Base-by-base conservation (phyloP, 2,888 invertebrate genomes). In the Marronus borbonicus region DNA sequence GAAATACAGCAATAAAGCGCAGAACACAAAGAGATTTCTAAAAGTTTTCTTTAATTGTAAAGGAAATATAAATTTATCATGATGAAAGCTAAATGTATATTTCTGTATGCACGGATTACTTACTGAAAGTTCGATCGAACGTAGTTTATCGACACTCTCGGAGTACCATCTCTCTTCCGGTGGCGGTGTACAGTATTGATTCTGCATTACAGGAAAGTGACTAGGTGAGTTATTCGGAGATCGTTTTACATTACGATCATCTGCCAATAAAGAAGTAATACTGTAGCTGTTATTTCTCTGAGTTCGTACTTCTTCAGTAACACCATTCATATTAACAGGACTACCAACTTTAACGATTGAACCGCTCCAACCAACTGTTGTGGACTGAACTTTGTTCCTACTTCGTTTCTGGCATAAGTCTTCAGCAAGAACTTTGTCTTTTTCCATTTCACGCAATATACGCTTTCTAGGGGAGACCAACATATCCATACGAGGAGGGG, bases 391-490 rank as follows among this genome's bases (percentile, higher is more conserved):
- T 78, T 86, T 87, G 81, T 83, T 86, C 36, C 87, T 84, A 79
- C 87, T 87, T 76, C 87, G 81, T 80, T 88, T 88, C 79, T 85
- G 85, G 80, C 86, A 85, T 20, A 82, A 83, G 64, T 87, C 86
- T 62, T 86, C 86, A 10, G 82, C 80, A 66, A 79, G 81, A 62
- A 83, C 76, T 80, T 84, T 85, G 77, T 88, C 88, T 76, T 86
- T 86, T 80, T 96, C 96, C 86, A 96, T 91, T 87, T 96, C 96
- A 76, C 95, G 92, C 80, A 96, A 89, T 80, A 88, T 96, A 94
- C 96, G 92, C 87, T 96, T 96, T 58, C 96, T 91, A 70, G 96
- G 96, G 79, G 96, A 96, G 39, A 96, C 95, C 84, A 94, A 93
- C 83, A 85, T 85, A 80, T 88, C 87, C 52, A 80, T 79, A 55